Conservation (phyloP, 1,140 invertebrate genomes). For the Drosophila ohnishii region DNA sequence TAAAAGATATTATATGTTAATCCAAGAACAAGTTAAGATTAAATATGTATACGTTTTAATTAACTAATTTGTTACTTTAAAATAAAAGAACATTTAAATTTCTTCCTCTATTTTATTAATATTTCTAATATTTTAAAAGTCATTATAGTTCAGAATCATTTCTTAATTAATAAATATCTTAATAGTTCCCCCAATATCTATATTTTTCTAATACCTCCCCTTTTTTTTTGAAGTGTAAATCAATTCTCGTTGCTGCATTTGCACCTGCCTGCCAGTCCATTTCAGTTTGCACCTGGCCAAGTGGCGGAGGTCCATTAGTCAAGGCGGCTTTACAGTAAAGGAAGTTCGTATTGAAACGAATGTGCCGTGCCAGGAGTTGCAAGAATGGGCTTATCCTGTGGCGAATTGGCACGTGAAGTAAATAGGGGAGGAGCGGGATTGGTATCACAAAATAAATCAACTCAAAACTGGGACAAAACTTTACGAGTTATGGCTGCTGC, state of each 20-base stretch:
- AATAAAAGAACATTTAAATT: too few species aligned
- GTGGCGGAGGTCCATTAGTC: conserved; percentile 39
- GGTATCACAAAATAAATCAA: conserved; percentile 35
- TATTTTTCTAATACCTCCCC: too few species aligned
- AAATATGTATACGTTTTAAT: too few species aligned
- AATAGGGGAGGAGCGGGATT: background rate
- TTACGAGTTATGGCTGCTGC: conserved; percentile 11
- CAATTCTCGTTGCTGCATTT: background rate
- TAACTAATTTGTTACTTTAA: too few species aligned
- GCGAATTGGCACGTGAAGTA: conserved; percentile 29
- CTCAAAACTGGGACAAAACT: conserved; percentile 27
- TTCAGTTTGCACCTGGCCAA: conserved; percentile 44
- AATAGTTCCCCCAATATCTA: too few species aligned
- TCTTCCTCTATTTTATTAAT: too few species aligned
- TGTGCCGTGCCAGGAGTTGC: conserved; percentile 20
- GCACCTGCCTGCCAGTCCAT: conserved; percentile 27
- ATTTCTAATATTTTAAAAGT: too few species aligned
- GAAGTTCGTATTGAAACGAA: conserved; percentile 34
- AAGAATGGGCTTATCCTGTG: conserved; percentile 16
- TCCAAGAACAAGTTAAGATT: too few species aligned
- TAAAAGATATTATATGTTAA: too few species aligned
- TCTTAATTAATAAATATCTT: background rate
- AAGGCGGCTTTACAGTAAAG: conserved; percentile 34
- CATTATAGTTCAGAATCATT: too few species aligned
- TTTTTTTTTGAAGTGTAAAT: background rate